These are phyloP conservation scores for Akabosia matsudoensis DNA, from an alignment of 1,140 invertebrate genomes.

Conservation along the genomic window DNA sequence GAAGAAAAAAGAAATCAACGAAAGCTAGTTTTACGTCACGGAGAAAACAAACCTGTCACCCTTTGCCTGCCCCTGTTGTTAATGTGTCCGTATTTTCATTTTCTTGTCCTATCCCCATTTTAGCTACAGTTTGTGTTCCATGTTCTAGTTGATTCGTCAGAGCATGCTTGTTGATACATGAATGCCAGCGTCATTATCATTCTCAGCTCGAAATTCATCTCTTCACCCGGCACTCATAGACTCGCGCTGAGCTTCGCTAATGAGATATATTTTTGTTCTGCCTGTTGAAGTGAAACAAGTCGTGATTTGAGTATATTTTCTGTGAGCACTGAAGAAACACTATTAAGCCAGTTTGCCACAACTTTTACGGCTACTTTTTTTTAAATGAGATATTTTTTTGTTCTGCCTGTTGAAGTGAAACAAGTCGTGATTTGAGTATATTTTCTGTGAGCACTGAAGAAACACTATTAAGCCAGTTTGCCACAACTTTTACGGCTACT, in stretches of 20 bases:
- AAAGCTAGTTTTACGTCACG: neutral
- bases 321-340: neutral
- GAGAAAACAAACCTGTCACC: neutral
- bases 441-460: conserved; percentile 5
- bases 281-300: neutral
- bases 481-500: neutral
- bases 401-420: neutral
- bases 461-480: neutral
- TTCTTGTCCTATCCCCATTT: neutral
- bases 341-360: neutral
- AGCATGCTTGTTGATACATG: neutral
- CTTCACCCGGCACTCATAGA: neutral
- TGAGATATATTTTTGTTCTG: neutral
- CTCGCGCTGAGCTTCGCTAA: conserved; percentile 6
- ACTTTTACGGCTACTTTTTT: too few species aligned
- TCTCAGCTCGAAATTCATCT: neutral
- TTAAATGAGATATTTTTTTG: conserved; percentile 13
- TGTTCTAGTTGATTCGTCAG: neutral
- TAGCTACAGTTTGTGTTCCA: neutral
- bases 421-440: conserved; percentile 23
- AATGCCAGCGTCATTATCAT: too few species aligned
- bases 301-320: conserved; percentile 21
- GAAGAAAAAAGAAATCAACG: neutral
- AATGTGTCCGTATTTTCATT: too few species aligned
- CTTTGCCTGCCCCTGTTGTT: neutral